A percentile compares a stretch with the other conserved stretches of the same genome.
These are phyloP conservation scores for Polypedilum vanderplanki DNA, from an alignment of 1,140 invertebrate species.

Conservation along the genomic window DNA sequence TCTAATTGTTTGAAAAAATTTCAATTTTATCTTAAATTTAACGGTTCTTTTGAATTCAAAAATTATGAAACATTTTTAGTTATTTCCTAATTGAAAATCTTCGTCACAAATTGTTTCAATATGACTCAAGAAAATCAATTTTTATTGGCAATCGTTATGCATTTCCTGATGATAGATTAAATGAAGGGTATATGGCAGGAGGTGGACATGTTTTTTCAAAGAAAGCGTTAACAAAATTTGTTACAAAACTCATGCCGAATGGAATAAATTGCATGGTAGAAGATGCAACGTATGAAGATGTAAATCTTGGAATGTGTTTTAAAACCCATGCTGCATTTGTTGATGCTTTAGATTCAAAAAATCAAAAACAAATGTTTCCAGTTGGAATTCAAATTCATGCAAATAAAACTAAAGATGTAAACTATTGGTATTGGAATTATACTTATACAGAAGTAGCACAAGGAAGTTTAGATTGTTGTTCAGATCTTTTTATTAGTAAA, in stretches of 20 bases:
- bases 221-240: neutral
- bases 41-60: too few relatives aligned
- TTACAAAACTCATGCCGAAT: neutral
- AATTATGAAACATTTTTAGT: too few relatives aligned
- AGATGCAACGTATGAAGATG: conserved; percentile 78
- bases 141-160: conserved; percentile 72
- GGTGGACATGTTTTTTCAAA: conserved; percentile 87
- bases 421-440: conserved; percentile 56
- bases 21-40: too few relatives aligned
- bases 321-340: conserved; percentile 70
- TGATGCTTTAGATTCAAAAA: conserved; percentile 40
- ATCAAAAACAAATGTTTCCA: conserved; percentile 32
- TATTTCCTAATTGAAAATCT: conserved; percentile 82
- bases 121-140: conserved; percentile 59
- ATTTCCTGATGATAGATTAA: conserved; percentile 34
- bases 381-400: conserved; percentile 40
- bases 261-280: conserved; percentile 60
- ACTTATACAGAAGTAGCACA: too few relatives aligned
- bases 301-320: conserved; percentile 68
- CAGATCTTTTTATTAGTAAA: too few relatives aligned
- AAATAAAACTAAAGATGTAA: conserved; percentile 60
- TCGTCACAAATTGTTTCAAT: conserved; percentile 67
- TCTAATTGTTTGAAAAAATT: too few relatives aligned
- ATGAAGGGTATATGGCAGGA: conserved; percentile 69
- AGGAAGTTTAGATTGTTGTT: too few relatives aligned